A percentile compares a stretch with the other conserved stretches of the same genome.
Evolutionary conservation across 2,797 vertebrate genomes (phyloP).

Genomic region (Phoxinus dragarum): DNA sequence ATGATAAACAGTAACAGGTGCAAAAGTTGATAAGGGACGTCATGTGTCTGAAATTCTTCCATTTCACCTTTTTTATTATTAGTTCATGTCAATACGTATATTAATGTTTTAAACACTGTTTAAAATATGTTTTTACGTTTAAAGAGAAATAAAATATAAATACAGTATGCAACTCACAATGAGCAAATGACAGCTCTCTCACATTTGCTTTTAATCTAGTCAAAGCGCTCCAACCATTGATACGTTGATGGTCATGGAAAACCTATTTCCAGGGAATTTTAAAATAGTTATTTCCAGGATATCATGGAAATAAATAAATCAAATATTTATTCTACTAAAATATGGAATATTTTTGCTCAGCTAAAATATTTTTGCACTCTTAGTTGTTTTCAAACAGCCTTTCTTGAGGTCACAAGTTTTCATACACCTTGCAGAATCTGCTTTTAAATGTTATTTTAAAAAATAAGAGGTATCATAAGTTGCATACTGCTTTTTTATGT

Average conservation of each 20-base stretch:
- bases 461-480: neutral
- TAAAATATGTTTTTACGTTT: neutral
- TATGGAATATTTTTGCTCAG: neutral
- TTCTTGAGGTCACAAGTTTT: neutral
- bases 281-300: neutral
- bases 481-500: neutral
- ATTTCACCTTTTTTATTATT: neutral
- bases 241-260: neutral
- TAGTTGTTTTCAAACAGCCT: neutral
- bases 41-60: neutral
- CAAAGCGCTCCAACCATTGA: neutral
- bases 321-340: neutral
- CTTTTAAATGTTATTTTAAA: neutral
- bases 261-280: neutral
- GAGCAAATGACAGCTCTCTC: neutral
- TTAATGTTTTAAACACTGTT: constrained; percentile 21
- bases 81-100: neutral
- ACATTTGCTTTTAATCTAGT: neutral
- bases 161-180: neutral
- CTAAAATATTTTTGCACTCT: neutral
- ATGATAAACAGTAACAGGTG: neutral
- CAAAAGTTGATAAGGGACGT: neutral
- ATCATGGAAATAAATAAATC: neutral
- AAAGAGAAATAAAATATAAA: neutral
- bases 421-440: neutral